Conservation (phyloP, 1,140 invertebrate genomes). For the Lordiphosa collinella region DNA sequence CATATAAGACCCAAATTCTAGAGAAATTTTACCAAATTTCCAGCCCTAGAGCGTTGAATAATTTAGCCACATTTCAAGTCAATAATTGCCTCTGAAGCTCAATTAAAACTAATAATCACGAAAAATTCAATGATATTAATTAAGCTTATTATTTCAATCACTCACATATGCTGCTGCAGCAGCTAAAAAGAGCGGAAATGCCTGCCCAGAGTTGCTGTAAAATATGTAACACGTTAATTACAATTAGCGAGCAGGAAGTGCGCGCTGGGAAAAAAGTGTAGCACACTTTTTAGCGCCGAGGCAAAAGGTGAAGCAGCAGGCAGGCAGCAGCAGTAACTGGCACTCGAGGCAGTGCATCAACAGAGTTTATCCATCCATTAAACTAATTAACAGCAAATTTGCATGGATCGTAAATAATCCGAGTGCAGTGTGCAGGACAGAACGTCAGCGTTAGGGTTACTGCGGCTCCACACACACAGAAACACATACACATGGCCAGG, state of each 20-base stretch:
- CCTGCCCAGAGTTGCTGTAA: slow-evolving; percentile 1
- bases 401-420: slow-evolving; percentile 77
- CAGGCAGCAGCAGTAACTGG: slow-evolving; percentile 2
- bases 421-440: slow-evolving; percentile 30
- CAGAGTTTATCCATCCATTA: slow-evolving; percentile 76
- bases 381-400: slow-evolving; percentile 78
- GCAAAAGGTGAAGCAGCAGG: background rate
- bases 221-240: slow-evolving; percentile 75
- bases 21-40: too few species aligned
- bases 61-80: too few species aligned
- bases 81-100: too few species aligned
- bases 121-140: too few species aligned
- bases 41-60: too few species aligned
- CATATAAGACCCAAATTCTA: background rate
- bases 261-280: slow-evolving; percentile 30
- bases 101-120: too few species aligned
- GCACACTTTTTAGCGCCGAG: slow-evolving; percentile 28
- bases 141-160: background rate
- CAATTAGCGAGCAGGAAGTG: slow-evolving; percentile 72
- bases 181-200: too few species aligned
- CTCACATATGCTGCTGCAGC: background rate
- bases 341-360: slow-evolving; percentile 60
- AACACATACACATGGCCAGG: slow-evolving; percentile 24
- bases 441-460: background rate
- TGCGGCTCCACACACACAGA: slow-evolving; percentile 26